These are phyloP conservation scores for Avahi laniger DNA, from an alignment of 2,797 vertebrate species.

Conservation along the genomic window DNA sequence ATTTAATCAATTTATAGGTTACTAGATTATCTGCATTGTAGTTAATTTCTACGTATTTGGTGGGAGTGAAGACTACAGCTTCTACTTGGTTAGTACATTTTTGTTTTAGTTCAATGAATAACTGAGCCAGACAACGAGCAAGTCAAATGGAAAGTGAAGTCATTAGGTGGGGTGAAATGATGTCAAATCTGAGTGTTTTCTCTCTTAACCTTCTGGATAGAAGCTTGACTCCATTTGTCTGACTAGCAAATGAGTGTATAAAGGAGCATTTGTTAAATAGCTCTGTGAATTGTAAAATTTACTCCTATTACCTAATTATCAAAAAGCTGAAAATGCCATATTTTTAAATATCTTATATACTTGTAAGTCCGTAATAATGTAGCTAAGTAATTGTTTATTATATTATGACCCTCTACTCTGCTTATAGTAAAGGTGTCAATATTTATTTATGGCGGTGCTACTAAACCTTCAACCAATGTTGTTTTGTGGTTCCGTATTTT, in stretches of 20 bases:
- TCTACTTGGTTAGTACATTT: constrained; percentile 17
- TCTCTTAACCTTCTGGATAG: constrained; percentile 47
- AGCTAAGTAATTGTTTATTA: background rate
- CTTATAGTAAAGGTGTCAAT: background rate
- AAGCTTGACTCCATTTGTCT: constrained; percentile 18
- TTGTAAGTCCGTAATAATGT: background rate
- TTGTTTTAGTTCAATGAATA: constrained; percentile 41
- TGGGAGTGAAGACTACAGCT: background rate
- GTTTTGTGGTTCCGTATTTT: background rate
- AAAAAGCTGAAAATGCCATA: background rate
- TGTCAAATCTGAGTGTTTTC: constrained; percentile 68
- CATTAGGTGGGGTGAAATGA: constrained; percentile 71
- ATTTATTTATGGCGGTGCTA: background rate
- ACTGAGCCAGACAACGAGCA: constrained; percentile 57
- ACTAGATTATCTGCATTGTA: background rate
- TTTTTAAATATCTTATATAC: background rate
- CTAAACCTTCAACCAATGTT: background rate
- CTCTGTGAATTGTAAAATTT: constrained; percentile 48
- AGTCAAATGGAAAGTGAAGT: constrained; percentile 73
- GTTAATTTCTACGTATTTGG: background rate
- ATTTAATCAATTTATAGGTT: constrained; percentile 18
- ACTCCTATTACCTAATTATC: background rate
- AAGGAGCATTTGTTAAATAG: constrained; percentile 55
- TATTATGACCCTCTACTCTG: background rate
- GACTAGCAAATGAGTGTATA: constrained; percentile 33